Percentiles rank a stretch among this genome's conserved stretches.
Evolutionary conservation across 2,888 invertebrate genomes (phyloP).

Genomic region (Phyto melanocephala): DNA sequence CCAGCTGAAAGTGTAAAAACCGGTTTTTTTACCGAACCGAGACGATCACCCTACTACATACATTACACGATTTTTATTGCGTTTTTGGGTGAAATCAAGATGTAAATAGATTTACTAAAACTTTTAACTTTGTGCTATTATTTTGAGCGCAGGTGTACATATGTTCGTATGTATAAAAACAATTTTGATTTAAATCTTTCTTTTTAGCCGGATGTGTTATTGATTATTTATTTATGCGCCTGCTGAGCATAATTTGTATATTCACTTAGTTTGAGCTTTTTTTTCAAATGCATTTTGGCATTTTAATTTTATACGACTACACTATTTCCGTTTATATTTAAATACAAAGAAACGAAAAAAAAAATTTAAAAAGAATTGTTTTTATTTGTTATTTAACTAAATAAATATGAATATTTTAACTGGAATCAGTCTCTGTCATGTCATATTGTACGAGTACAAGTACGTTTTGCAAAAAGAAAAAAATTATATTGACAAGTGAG

Average conservation of each 20-base stretch:
- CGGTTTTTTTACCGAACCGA: no score
- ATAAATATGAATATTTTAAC: constrained; percentile 44
- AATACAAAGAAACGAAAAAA: neutral
- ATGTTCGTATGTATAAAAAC: neutral
- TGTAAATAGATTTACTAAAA: no score
- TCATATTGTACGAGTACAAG: constrained; percentile 6
- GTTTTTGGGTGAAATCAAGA: no score
- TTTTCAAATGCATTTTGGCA: constrained; percentile 53
- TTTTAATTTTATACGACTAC: constrained; percentile 31
- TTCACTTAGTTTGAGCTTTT: neutral
- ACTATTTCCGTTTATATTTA: constrained; percentile 39
- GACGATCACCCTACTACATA: no score
- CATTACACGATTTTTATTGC: no score
- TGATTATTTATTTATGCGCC: constrained; percentile 52
- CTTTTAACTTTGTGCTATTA: no score
- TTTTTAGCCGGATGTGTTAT: constrained; percentile 41
- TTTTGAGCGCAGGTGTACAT: neutral
- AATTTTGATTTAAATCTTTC: constrained; percentile 23
- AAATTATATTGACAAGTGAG: constrained; percentile 39
- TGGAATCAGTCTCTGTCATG: constrained; percentile 41
- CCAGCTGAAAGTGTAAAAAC: no score
- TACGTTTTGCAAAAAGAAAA: neutral
- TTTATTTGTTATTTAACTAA: neutral
- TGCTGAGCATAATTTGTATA: constrained; percentile 30
- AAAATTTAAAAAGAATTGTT: neutral